Evolutionary conservation across 2,113 vertebrate species (phyloP).

Genomic region (Engraulis encrasicolus): DNA sequence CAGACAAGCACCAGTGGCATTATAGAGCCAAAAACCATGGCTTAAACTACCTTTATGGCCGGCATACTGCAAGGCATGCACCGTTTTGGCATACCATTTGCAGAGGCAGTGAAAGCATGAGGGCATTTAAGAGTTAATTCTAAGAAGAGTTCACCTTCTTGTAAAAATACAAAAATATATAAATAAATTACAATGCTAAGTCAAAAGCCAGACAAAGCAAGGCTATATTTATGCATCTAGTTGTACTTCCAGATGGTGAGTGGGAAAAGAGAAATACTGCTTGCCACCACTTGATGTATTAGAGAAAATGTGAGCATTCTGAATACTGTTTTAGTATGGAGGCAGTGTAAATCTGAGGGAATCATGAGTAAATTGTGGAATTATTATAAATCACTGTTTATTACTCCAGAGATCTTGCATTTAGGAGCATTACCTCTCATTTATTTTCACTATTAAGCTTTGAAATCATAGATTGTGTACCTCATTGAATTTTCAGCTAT

Average conservation of each 20-base stretch:
- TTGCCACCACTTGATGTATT: conserved; percentile 25
- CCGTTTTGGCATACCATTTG: not conserved
- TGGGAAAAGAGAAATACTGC: not conserved
- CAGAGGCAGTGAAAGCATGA: not conserved
- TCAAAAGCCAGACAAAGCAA: conserved; percentile 26
- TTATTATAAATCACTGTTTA: conserved; percentile 41
- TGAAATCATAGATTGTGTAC: not conserved
- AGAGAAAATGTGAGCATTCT: conserved; percentile 4
- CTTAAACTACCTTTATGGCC: not conserved
- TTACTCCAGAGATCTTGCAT: conserved; percentile 50
- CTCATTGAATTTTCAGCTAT: not conserved
- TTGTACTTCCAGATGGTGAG: conserved; percentile 23
- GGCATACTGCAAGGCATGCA: not conserved
- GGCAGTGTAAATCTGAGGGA: conserved; percentile 19
- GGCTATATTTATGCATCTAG: conserved; percentile 14
- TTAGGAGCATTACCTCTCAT: conserved; percentile 38
- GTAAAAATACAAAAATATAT: not conserved
- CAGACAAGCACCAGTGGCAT: not conserved
- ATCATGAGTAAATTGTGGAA: not conserved
- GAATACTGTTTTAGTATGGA: not conserved
- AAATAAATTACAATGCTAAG: not conserved
- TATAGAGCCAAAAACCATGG: not conserved
- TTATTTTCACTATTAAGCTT: not conserved
- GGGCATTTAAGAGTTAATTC: not conserved
- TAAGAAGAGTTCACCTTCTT: not conserved